These are phyloP conservation scores for Brevimyrus niger DNA, from an alignment of 2,113 vertebrate genomes.

Conservation along the genomic window DNA sequence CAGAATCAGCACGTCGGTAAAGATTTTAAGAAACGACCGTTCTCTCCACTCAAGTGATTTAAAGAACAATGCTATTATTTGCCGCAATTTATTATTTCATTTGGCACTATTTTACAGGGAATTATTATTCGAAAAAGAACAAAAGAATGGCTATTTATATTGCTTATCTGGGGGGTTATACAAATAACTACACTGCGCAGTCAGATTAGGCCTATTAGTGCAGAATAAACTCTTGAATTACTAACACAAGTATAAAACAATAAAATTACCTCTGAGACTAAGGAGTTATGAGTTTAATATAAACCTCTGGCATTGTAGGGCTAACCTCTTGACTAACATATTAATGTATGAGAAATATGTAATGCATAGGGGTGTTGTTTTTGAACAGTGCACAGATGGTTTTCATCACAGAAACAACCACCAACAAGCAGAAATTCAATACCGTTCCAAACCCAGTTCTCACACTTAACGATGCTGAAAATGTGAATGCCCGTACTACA, in stretches of 20 bases:
- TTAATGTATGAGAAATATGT: slow-evolving; percentile 23
- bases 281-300: not conserved
- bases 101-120: not conserved
- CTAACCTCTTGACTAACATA: slow-evolving; percentile 1
- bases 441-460: slow-evolving; percentile 32
- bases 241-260: not conserved
- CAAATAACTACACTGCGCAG: not conserved
- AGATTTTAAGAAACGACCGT: slow-evolving; percentile 11
- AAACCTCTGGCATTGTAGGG: not conserved
- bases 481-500: not conserved
- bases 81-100: not conserved
- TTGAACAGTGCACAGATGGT: slow-evolving; percentile 35
- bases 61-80: not conserved
- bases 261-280: not conserved
- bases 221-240: not conserved
- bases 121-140: not conserved
- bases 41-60: too few relatives aligned
- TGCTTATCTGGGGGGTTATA: not conserved
- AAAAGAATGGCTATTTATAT: not conserved
- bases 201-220: not conserved
- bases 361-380: slow-evolving; percentile 29
- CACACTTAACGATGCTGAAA: slow-evolving; percentile 37
- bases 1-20: slow-evolving; percentile 26
- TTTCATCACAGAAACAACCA: slow-evolving; percentile 39
- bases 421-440: slow-evolving; percentile 34